phyloP scores from a whole-genome alignment of 2,888 invertebrate genomes.

The Thecocarcelia acutangulata region DNA sequence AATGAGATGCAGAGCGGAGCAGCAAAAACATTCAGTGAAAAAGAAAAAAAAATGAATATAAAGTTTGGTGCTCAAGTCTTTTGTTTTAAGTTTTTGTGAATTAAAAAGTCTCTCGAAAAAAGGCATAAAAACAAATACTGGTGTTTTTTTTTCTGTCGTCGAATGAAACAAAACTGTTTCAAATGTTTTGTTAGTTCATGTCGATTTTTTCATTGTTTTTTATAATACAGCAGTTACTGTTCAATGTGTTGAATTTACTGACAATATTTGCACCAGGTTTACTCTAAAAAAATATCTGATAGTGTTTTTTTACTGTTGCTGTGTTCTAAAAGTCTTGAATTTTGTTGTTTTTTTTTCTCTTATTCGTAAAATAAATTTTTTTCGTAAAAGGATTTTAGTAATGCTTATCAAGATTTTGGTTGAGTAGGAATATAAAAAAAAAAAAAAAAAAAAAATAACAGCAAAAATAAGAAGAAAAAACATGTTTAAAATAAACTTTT shows the following conservation, averaged over 20 bases:
- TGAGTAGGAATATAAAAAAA: slow-evolving; percentile 40
- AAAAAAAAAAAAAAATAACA: slow-evolving; percentile 17
- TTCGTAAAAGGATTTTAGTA: slow-evolving; percentile 65
- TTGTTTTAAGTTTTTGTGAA: slow-evolving; percentile 52
- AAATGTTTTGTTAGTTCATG: slow-evolving; percentile 43
- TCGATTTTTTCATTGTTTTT: slow-evolving; percentile 18
- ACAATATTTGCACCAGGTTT: slow-evolving; percentile 70
- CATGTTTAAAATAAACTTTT: slow-evolving; percentile 67
- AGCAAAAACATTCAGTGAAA: not conserved
- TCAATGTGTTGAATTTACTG: slow-evolving; percentile 70
- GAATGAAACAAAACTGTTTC: slow-evolving; percentile 55
- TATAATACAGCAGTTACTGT: slow-evolving; percentile 42
- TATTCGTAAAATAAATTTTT: slow-evolving; percentile 14
- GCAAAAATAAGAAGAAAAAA: slow-evolving; percentile 37
- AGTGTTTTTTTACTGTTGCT: slow-evolving; percentile 68
- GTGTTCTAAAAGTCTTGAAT: slow-evolving; percentile 57
- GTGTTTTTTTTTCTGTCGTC: not conserved
- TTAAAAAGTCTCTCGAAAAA: slow-evolving; percentile 31
- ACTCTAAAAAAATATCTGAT: slow-evolving; percentile 69
- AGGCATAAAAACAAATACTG: slow-evolving; percentile 34
- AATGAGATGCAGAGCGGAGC: slow-evolving; percentile 9
- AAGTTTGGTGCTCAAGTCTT: slow-evolving; percentile 54
- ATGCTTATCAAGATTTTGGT: slow-evolving; percentile 70
- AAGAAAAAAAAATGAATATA: not conserved
- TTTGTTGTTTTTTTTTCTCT: slow-evolving; percentile 52